Evolutionary conservation across 2,797 vertebrate species (phyloP), one percentile per base, ranked within the genome.

Genomic region (Prunella strophiata): DNA sequence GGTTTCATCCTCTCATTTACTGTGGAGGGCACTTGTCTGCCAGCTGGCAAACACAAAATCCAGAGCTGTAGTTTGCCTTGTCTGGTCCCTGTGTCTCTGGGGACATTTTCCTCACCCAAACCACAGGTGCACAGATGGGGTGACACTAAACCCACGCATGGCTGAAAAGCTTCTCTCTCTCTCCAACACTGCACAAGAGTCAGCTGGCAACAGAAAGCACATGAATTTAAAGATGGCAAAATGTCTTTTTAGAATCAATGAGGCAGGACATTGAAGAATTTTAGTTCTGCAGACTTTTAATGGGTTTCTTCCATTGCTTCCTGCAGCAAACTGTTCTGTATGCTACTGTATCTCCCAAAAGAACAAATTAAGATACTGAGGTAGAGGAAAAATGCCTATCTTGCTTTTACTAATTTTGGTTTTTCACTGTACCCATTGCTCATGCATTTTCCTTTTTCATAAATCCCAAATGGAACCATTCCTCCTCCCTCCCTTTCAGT

Each of bases 381-480:
- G 74, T 18, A 71, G 70, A 75, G 48, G 30, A 59, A 93, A 94
- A 94, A 75, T 34, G 68, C 42, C 54, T 81, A 38, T 66, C 43
- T 79, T 85, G 40, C 75, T 89, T 87, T 65, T 79, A 79, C 45
- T 85, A 92, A 88, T 71, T 92, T 93, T 85, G 66, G 11, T n/a
- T 88, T 86, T 81, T 65, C 26, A 43, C 40, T 70, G 25, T 78
- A 22, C 25, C 45, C 25, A 77, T 81, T 51, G 29, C 72, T 84
- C 22, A 51, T 75, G 55, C 30, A 57, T 72, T 93, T 85, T 85
- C 40, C 29, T 70, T 70, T 85, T 86, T 76, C 58, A 34, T 70
- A 91, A 91, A 87, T 89, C 30, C 36, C 74, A 93, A 81, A 47
- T 48, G 47, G n/a, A 86, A 86, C 13, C 11, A 72, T 32, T 81